phyloP scores from a whole-genome alignment of 2,888 invertebrate species.

The Gryllus longicercus region DNA sequence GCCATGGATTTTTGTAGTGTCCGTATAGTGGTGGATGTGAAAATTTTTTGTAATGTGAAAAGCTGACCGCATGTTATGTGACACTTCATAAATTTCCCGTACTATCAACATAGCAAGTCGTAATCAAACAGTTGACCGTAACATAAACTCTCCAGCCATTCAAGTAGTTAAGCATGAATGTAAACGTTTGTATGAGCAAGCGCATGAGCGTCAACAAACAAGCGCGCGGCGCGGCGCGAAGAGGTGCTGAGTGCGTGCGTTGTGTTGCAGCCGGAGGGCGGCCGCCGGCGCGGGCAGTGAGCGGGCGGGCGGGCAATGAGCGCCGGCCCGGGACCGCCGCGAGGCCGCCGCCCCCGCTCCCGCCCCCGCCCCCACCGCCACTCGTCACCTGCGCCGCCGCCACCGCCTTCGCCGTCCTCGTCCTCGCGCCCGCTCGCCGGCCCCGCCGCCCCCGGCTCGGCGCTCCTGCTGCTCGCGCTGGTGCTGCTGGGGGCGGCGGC shows the following conservation, averaged over 20 bases:
- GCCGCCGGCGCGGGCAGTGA: conserved; percentile 2
- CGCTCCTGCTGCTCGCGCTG: neutral
- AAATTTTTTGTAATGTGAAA: too few relatives aligned
- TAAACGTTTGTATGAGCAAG: too few relatives aligned
- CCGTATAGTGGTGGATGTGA: too few relatives aligned
- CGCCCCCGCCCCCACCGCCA: neutral
- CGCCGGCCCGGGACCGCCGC: neutral
- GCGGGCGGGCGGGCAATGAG: conserved; percentile 5
- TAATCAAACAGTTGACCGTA: too few relatives aligned
- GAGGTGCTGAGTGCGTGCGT: neutral
- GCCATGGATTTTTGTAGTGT: too few relatives aligned
- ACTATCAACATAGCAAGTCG: too few relatives aligned
- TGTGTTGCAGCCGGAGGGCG: conserved; percentile 17
- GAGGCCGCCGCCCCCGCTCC: neutral
- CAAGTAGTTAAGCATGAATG: too few relatives aligned
- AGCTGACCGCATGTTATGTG: too few relatives aligned
- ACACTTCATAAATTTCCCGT: too few relatives aligned
- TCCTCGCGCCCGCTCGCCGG: neutral
- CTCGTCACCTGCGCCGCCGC: neutral
- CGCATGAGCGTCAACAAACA: too few relatives aligned
- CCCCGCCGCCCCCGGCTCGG: neutral
- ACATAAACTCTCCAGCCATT: too few relatives aligned
- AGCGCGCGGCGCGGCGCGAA: too few relatives aligned
- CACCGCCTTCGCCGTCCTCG: neutral
- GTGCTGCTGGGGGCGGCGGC: neutral